A percentile compares a stretch with the other conserved stretches of the same genome.
phyloP scores from a whole-genome alignment of 2,888 invertebrate species.

The Lithodes maja region DNA sequence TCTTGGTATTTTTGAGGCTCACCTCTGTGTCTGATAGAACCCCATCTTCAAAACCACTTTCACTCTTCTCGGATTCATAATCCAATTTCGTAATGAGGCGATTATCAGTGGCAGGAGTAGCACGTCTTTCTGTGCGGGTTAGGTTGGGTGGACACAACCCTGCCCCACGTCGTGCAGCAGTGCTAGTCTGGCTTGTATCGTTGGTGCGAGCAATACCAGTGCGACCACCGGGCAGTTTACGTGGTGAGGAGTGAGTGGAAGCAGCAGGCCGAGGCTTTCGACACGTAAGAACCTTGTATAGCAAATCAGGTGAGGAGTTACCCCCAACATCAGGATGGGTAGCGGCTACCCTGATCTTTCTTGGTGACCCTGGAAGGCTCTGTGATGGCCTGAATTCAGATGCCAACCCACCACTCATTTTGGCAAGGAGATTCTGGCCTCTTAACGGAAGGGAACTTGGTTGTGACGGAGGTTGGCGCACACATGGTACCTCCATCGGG shows the following conservation, averaged over 20 bases:
- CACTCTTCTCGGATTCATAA: slow-evolving; percentile 62
- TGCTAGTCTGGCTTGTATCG: slow-evolving; percentile 38
- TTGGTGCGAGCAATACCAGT: slow-evolving; percentile 42
- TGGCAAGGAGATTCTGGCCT: slow-evolving; percentile 59
- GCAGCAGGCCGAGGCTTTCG: slow-evolving; percentile 51
- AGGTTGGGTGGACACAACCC: slow-evolving; percentile 33
- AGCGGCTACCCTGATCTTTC: slow-evolving; percentile 68
- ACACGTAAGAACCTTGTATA: slow-evolving; percentile 58
- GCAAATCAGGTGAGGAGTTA: slow-evolving; percentile 67
- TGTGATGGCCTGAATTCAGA: slow-evolving; percentile 65
- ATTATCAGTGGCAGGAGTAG: slow-evolving; percentile 43
- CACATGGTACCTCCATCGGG: slow-evolving; percentile 21
- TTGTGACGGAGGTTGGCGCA: slow-evolving; percentile 30
- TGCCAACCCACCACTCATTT: slow-evolving; percentile 58
- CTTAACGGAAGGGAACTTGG: slow-evolving; percentile 13
- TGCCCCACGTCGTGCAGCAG: slow-evolving; percentile 32
- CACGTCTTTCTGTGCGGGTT: slow-evolving; percentile 40
- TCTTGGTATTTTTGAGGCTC: slow-evolving; percentile 69
- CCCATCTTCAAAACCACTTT: slow-evolving; percentile 66
- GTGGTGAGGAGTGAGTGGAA: slow-evolving; percentile 55
- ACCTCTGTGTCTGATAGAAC: slow-evolving; percentile 64
- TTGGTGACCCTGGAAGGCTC: slow-evolving; percentile 69
- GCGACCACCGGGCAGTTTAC: slow-evolving; percentile 55
- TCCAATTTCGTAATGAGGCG: slow-evolving; percentile 38
- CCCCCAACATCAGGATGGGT: slow-evolving; percentile 69